Base-by-base conservation (phyloP, 2,113 vertebrate species). In the Phaethornis superciliosus region DNA sequence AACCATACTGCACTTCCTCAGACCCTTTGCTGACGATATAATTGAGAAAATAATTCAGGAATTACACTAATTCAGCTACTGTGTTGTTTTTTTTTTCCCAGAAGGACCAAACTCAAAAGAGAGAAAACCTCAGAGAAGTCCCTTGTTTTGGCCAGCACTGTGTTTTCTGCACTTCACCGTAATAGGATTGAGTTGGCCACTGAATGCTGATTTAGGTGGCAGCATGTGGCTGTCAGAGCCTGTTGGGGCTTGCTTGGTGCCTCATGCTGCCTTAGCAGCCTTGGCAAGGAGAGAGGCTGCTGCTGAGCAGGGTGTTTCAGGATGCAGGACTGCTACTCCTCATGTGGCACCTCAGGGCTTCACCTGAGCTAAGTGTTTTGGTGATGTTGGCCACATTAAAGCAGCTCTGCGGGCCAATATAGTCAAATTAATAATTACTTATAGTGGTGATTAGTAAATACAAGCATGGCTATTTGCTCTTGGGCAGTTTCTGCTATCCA, bases 281-380 rank as follows among this genome's bases (percentile, higher is more conserved):
- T 81, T 7, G 1, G 20, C 78, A 59, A 20, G 62, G 20, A 47
- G 65, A 26, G 35, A 16, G 23, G 12, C 26, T 67, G 64, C 55
- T 52, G 78, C 0, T 0, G 51, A 70, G 27, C 70, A 23, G 32
- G 49, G n/a, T 20, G 1, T 59, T 79, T 58, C 2, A 9, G 49
- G 30, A 12, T 54, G 55, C 0, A 0, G 18, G 70, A 10, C 42
- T 60, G 23, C 78, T 12, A 13, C 22, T 15, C 22, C 65, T 42
- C 27, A 0, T 22, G 17, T 47, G 75, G 62, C 82, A 88, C 63
- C 54, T 28, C 32, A 37, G 44, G 26, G 49, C 63, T 92, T 46
- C 30, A 77, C 60, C 30, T 54, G 32, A 33, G 32, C 67, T 12
- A 22, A 56, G 23, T 24, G 17, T 26, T 40, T 22, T 2, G 13